Conservation (phyloP, 2,113 vertebrate genomes). For the Rhinoderma darwinii region DNA sequence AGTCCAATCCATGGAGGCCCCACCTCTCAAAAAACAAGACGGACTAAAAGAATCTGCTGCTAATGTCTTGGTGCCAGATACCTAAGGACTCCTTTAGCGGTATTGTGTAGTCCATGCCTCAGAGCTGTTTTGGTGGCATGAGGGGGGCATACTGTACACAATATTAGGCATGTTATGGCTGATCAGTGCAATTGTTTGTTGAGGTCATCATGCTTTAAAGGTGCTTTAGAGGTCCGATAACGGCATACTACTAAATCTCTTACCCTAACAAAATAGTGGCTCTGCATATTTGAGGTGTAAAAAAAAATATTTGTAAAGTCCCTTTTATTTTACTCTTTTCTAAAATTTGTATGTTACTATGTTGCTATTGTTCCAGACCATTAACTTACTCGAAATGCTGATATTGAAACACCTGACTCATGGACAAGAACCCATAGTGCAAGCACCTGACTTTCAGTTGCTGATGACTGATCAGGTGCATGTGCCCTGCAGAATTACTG, state of each 20-base stretch:
- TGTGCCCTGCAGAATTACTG: slow-evolving; percentile 41
- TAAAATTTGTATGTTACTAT: not conserved
- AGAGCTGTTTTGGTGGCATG: no score
- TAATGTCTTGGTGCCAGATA: no score
- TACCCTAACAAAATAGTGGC: no score
- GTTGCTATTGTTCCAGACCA: slow-evolving; percentile 30
- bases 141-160: no score
- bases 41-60: no score
- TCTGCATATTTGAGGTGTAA: not conserved
- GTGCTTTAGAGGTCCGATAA: not conserved
- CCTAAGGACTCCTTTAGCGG: no score
- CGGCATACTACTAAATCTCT: no score
- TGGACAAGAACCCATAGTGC: slow-evolving; percentile 24
- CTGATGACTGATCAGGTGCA: slow-evolving; percentile 37
- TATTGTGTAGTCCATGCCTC: no score
- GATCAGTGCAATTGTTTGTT: no score
- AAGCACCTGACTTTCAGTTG: slow-evolving; percentile 35
- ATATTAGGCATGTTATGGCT: no score
- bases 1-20: no score
- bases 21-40: no score
- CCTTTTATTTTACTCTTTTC: not conserved
- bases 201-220: not conserved
- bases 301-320: not conserved
- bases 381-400: slow-evolving; percentile 22
- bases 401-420: slow-evolving; percentile 34